These are phyloP conservation scores for Notolabrus celidotus DNA, from an alignment of 2,797 vertebrate species.

Conservation along the genomic window DNA sequence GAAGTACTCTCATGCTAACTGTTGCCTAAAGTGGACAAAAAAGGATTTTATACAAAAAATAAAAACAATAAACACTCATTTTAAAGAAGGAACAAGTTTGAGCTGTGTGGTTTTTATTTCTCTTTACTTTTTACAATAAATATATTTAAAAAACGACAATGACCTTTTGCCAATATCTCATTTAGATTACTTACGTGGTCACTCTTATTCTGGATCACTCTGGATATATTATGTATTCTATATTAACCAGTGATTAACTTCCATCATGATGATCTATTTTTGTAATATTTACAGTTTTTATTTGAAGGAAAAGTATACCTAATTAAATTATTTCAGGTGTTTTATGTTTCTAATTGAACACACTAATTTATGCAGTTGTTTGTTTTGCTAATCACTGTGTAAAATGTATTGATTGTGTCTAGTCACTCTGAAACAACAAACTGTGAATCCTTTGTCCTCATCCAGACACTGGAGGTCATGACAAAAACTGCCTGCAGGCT, in stretches of 20 bases:
- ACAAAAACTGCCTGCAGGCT: neutral
- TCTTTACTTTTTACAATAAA: no score
- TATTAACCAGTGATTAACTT: neutral
- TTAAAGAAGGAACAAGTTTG: constrained; percentile 35
- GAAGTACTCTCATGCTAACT: constrained; percentile 82
- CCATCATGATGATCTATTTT: neutral
- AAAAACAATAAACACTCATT: constrained; percentile 79
- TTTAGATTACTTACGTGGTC: neutral
- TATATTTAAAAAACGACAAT: neutral
- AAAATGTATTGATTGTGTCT: neutral
- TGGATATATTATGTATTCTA: neutral
- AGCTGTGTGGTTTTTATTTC: constrained; percentile 14
- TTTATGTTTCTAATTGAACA: neutral
- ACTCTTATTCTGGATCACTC: neutral
- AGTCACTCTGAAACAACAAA: neutral
- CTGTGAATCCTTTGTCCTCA: constrained; percentile 20
- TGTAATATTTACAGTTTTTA: neutral
- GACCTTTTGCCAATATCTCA: neutral
- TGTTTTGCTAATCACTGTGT: neutral
- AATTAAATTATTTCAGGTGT: neutral
- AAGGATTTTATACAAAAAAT: constrained; percentile 82
- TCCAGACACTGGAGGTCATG: constrained; percentile 25
- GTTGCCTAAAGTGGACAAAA: constrained; percentile 83
- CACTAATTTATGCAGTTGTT: neutral
- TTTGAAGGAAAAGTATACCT: neutral